These are phyloP conservation scores for Caenorhabditis zanzibari DNA, from an alignment of 2,888 invertebrate species.

Conservation along the genomic window DNA sequence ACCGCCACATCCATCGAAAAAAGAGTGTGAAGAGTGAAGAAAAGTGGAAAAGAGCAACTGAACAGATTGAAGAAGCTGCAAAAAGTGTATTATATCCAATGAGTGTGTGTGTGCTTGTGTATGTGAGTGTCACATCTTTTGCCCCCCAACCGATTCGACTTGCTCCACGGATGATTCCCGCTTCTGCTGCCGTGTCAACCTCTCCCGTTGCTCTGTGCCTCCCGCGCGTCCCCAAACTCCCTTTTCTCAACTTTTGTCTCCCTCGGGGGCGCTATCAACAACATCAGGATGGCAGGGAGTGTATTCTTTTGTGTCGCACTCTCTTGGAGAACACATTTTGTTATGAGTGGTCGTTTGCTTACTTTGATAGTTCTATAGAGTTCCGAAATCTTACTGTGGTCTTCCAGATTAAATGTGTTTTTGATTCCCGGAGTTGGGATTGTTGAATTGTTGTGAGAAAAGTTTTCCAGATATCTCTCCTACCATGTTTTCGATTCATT, in stretches of 20 bases:
- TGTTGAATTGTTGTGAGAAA: no score
- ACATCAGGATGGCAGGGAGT: not conserved
- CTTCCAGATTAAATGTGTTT: no score
- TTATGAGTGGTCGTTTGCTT: not conserved
- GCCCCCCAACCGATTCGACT: conserved; percentile 8
- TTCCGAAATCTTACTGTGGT: no score
- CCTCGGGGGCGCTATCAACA: conserved; percentile 51
- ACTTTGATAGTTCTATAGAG: not conserved
- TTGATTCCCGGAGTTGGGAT: no score
- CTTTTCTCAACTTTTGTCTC: conserved; percentile 17
- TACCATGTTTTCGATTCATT: no score
- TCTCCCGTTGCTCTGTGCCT: conserved; percentile 44
- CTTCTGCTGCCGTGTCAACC: conserved; percentile 26
- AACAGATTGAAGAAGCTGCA: conserved; percentile 66
- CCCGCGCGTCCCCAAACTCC: conserved; percentile 6
- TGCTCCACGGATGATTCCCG: conserved; percentile 31
- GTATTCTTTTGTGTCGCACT: conserved; percentile 17
- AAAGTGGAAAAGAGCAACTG: conserved; percentile 57
- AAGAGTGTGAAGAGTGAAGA: conserved; percentile 3
- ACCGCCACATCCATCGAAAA: conserved; percentile 28
- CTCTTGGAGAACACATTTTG: not conserved
- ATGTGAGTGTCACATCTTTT: conserved; percentile 57
- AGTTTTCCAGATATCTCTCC: no score
- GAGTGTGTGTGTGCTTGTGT: conserved; percentile 47
- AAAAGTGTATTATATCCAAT: conserved; percentile 64